Evolutionary conservation across 1,140 invertebrate genomes (phyloP), one percentile per base, ranked within the genome.

Genomic region (Coboldia fuscipes): DNA sequence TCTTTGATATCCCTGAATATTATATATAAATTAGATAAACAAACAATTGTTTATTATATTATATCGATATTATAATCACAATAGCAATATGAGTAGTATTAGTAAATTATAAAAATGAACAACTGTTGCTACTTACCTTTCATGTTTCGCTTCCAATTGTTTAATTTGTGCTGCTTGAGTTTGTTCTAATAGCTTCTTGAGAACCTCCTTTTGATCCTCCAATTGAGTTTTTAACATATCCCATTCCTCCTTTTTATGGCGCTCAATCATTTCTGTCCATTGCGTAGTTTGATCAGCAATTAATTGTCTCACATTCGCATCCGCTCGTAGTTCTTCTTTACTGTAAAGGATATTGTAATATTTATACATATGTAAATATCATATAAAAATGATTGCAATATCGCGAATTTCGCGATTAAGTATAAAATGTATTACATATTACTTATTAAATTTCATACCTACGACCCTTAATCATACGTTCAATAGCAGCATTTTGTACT

Each of bases 391-490:
- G n/a, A n/a, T n/a, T n/a, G n/a, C n/a, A n/a, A n/a, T n/a, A n/a
- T n/a, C n/a, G n/a, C n/a, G n/a, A n/a, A n/a, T n/a, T n/a, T n/a
- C n/a, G n/a, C n/a, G n/a, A n/a, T n/a, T n/a, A 22, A 38, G 21
- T 29, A 35, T 32, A 17, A 39, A 34, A 30, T 18, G 18, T 60
- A 29, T 8, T 29, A 29, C n/a, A 5, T 8, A 9, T 29, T 15
- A 29, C 27, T 15, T 29, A n/a, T n/a, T n/a, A n/a, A n/a, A n/a
- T n/a, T n/a, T n/a, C 66, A 65, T 55, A 86, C 79, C 77, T 83
- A 62, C 88, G 89, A 23, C 80, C 82, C 57, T 90, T 90, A 43
- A 92, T 77, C 37, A 94, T 63, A 57, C 94, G 94, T 54, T 97
- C 92, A 33, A 97, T 81, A 17, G 85, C 77, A n/a, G 73, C 65